Base-by-base conservation (phyloP, 2,113 vertebrate species). In the Clarias batrachus region DNA sequence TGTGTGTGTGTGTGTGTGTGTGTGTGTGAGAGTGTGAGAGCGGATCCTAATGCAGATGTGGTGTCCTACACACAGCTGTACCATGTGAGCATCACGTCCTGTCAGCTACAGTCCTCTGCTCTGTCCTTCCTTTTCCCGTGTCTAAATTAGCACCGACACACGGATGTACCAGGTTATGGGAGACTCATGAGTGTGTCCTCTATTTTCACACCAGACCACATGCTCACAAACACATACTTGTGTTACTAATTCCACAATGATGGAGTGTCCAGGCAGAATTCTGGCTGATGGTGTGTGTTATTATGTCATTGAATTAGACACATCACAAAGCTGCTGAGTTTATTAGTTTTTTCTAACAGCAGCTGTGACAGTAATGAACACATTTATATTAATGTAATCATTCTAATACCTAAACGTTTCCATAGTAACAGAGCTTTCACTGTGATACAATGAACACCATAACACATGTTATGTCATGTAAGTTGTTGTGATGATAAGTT, bases 101-200 rank as follows among this genome's bases (percentile, higher is more conserved):
- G 76, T 83, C 74, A 90, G 84, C 81, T 81, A 88, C 60, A 63
- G 81, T 90, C 80, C 80, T 74, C 85, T 78, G 71, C 80, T 80
- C 66, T 87, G 79, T 82, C 71, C 80, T 87, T 88, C 87, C 82
- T 74, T 86, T 87, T 89, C 83, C 88, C 23, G 10, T 85, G 54
- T 82, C 83, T 87, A 89, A 83, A 83, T 85, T 27, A 52, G 73
- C 82, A 71, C 11, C 56, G 59, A 82, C 65, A 25, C 54, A 70
- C 23, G 65, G 70, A 87, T 77, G 74, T 87, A 62, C 83, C 79
- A 85, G 62, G 54, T 33, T 87, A 17, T 73, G 77, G 54, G 48
- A 33, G 30, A 73, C 84, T 48, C 16, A 21, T 14, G 59, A 63
- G 4, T 16, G 19, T 74, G 54, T 57, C 62, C 3, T 4, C 17